Evolutionary conservation across 2,888 invertebrate species (phyloP).

Genomic region (Sicus ferrugineus): DNA sequence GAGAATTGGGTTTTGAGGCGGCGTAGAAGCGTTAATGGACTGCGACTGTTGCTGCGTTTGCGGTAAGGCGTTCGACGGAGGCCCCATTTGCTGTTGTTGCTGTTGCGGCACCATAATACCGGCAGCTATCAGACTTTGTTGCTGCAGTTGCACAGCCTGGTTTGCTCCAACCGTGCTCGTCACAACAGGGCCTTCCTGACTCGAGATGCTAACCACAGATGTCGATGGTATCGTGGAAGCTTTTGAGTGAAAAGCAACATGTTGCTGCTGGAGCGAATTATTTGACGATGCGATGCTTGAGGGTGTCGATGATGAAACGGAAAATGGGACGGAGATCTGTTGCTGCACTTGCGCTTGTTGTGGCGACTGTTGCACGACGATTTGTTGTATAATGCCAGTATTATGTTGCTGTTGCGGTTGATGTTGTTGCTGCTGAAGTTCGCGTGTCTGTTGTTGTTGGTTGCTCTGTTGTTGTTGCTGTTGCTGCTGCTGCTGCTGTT

Average conservation of each 20-base stretch:
- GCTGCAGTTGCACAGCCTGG: constrained; percentile 47
- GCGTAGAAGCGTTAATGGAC: constrained; percentile 51
- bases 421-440: constrained; percentile 68
- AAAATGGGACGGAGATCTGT: constrained; percentile 58
- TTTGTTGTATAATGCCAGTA: constrained; percentile 56
- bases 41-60: constrained; percentile 50
- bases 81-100: constrained; percentile 40
- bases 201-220: constrained; percentile 60
- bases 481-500: constrained; percentile 51
- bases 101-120: constrained; percentile 42
- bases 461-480: constrained; percentile 62
- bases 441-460: constrained; percentile 64
- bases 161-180: constrained; percentile 57
- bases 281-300: constrained; percentile 57
- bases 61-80: constrained; percentile 38
- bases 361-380: constrained; percentile 55
- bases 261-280: constrained; percentile 58
- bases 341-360: constrained; percentile 48
- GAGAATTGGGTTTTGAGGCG: constrained; percentile 65
- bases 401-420: constrained; percentile 69
- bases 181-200: constrained; percentile 57
- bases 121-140: constrained; percentile 39
- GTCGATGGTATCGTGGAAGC: constrained; percentile 53
- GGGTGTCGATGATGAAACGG: constrained; percentile 56
- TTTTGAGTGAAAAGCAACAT: constrained; percentile 53